phyloP scores from a whole-genome alignment of 2,888 invertebrate species.

The Micropterix aruncella region DNA sequence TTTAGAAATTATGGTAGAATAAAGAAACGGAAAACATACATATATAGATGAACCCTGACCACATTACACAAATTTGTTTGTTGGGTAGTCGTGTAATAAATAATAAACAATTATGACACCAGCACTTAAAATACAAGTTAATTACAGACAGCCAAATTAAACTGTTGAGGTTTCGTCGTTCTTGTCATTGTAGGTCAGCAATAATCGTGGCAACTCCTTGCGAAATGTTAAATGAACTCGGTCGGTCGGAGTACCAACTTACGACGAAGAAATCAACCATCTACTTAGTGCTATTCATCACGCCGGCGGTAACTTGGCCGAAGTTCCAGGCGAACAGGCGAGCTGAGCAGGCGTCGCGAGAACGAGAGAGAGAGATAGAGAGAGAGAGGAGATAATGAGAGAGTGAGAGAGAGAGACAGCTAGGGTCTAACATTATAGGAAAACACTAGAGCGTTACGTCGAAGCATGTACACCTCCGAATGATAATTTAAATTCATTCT shows the following conservation, averaged over 20 bases:
- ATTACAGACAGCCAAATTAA: no score
- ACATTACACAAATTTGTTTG: no score
- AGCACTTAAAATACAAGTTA: no score
- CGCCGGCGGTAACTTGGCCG: background rate
- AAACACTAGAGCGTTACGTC: background rate
- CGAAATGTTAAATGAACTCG: background rate
- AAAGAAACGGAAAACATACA: no score
- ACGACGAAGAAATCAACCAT: background rate
- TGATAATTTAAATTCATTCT: slow-evolving; percentile 47
- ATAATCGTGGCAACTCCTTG: no score
- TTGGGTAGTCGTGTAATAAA: no score
- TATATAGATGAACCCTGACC: no score
- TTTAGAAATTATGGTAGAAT: no score
- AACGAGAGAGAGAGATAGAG: background rate
- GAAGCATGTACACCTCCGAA: slow-evolving; percentile 33
- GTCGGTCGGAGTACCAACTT: background rate
- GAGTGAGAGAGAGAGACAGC: background rate
- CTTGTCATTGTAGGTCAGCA: no score
- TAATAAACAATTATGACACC: no score
- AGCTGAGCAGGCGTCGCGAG: background rate
- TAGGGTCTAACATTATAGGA: background rate
- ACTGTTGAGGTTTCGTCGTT: no score
- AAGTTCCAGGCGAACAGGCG: background rate
- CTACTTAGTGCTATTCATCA: background rate
- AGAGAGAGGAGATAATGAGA: background rate